Percentiles rank a stretch among this genome's conserved stretches.
phyloP scores from a whole-genome alignment of 2,797 vertebrate species.

The Helicolenus hilgendorfi region DNA sequence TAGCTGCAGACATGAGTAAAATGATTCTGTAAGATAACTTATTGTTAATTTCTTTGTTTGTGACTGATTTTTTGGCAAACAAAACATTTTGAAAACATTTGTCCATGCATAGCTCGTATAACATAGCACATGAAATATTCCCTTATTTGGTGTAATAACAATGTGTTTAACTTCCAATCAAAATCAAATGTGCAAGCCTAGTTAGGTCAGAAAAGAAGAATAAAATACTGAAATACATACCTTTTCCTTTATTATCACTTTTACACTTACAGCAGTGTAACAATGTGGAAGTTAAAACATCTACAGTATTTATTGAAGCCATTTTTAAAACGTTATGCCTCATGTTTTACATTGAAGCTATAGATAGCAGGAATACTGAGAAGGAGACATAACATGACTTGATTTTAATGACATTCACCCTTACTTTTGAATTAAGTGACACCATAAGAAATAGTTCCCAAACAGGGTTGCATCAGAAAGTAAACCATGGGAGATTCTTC shows the following conservation, averaged over 20 bases:
- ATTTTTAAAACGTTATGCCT: background rate
- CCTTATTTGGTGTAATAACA: background rate
- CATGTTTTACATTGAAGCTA: background rate
- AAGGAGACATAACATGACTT: constrained; percentile 68
- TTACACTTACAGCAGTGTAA: background rate
- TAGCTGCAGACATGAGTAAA: background rate
- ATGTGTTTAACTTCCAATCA: background rate
- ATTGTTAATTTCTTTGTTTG: background rate
- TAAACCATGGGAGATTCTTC: background rate
- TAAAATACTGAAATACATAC: background rate
- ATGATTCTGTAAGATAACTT: background rate
- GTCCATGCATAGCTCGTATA: background rate
- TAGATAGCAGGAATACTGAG: background rate
- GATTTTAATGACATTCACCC: background rate
- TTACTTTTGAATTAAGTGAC: background rate
- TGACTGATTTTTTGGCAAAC: background rate
- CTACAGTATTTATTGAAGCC: background rate
- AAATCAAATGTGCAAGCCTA: background rate
- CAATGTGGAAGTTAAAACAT: background rate
- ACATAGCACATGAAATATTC: background rate
- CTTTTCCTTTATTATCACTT: background rate
- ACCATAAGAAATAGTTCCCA: background rate
- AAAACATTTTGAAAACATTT: background rate
- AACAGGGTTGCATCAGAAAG: background rate
- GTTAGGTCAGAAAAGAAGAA: no score